Conservation (phyloP, 2,797 vertebrate genomes). For the Dromococcyx pavoninus region DNA sequence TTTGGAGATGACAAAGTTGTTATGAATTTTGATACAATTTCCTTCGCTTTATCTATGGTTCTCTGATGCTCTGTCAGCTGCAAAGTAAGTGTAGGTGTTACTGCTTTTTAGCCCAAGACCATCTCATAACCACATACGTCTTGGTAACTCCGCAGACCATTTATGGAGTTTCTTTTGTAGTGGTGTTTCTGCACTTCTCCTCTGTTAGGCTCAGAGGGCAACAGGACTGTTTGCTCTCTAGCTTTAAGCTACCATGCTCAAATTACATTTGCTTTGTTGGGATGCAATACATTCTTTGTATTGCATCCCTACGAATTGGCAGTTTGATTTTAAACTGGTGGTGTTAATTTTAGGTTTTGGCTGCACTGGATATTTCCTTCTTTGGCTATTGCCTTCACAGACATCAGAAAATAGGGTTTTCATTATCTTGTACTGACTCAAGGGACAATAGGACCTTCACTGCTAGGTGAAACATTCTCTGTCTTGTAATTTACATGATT, state of each 20-base stretch:
- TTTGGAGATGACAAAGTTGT: not conserved
- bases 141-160: not conserved
- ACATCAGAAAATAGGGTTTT: not conserved
- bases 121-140: accelerated
- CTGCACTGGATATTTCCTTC: not conserved
- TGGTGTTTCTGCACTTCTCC: not conserved
- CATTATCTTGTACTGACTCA: not conserved
- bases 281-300: not conserved
- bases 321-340: not conserved
- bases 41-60: not conserved
- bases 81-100: not conserved
- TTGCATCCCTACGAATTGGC: not conserved
- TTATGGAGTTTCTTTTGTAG: not conserved
- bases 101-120: not conserved
- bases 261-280: not conserved
- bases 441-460: not conserved
- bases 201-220: not conserved
- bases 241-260: not conserved
- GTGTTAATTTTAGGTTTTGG: not conserved
- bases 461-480: not conserved
- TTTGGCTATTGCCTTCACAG: not conserved
- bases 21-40: not conserved
- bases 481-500: not conserved
- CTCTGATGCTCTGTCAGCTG: not conserved
- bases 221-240: not conserved